phyloP scores from a whole-genome alignment of 2,888 invertebrate genomes.

The Acanthosepion esculentum region DNA sequence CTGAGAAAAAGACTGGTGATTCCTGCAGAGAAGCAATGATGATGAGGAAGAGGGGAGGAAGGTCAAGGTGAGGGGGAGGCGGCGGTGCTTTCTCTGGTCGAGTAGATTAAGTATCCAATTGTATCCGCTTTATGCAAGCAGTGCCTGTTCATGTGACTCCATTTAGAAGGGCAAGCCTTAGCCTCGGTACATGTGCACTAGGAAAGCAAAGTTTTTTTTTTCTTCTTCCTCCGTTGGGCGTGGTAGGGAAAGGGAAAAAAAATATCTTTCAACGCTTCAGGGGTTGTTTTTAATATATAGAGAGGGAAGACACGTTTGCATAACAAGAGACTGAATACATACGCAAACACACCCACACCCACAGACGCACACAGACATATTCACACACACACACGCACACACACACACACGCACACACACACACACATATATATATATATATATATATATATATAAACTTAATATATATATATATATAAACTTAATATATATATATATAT shows the following conservation, averaged over 20 bases:
- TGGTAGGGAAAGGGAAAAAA: neutral
- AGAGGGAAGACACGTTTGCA: neutral
- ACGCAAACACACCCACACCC: neutral
- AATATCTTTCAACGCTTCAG: neutral
- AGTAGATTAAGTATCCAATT: conserved; percentile 17
- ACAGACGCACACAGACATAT: too few relatives aligned
- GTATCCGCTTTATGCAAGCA: neutral
- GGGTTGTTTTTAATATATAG: neutral
- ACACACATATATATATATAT: too few relatives aligned
- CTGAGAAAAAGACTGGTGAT: neutral
- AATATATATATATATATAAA: too few relatives aligned
- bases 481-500: too few relatives aligned
- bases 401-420: too few relatives aligned
- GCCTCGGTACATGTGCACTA: neutral
- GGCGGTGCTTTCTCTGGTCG: neutral
- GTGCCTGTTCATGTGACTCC: neutral
- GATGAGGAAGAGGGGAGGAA: neutral
- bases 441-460: too few relatives aligned
- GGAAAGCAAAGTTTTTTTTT: neutral
- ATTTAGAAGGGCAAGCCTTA: neutral
- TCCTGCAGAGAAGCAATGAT: neutral
- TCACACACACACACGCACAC: too few relatives aligned
- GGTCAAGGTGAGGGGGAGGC: neutral
- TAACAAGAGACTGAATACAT: neutral
- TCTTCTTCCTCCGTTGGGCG: neutral